Base-by-base conservation (phyloP, 2,113 vertebrate species). In the Cyprichromis sp. region DNA sequence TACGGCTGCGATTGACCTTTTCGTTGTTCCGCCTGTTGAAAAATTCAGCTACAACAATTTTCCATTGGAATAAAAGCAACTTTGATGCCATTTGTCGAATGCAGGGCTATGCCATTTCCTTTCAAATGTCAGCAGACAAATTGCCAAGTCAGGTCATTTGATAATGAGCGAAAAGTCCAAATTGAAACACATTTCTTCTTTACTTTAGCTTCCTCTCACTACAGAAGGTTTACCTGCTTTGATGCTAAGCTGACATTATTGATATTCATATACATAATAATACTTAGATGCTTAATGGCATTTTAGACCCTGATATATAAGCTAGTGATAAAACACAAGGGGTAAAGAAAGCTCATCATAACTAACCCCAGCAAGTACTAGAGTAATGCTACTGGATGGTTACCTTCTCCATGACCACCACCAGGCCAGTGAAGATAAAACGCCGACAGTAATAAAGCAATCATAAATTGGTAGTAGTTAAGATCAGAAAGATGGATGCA, bases 391-490 rank as follows among this genome's bases (percentile, higher is more conserved):
- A 76, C 8, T 21, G 78, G 81, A 78, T 61, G 76, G 91, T 89
- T 89, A 91, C 90, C 83, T 93, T 92, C 90, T 91, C 87, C 82
- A 88, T 86, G 89, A 86, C 91, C 90, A 90, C 82, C 83, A 81
- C 40, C 38, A 86, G 84, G 84, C 24, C 57, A 19, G 47, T 34
- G 86, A 92, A 89, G 91, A 93, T 92, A 94, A 90, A 94, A 93
- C 57, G 66, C 57, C 13, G 31, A 80, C 84, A 81, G 80, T 89
- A 91, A 93, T 91, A 92, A 94, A 91, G 91, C 94, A 93, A 92
- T 92, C 94, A 94, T 94, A 95, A 94, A 94, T 92, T 94, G 94
- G 91, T 87, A 80, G 92, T 90, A 87, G 94, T 96, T 94, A 94
- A 93, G 93, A 87, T 92, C 73, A 91, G 86, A 93, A 89, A 94